phyloP scores from a whole-genome alignment of 2,797 vertebrate species.

The Paguma larvata region DNA sequence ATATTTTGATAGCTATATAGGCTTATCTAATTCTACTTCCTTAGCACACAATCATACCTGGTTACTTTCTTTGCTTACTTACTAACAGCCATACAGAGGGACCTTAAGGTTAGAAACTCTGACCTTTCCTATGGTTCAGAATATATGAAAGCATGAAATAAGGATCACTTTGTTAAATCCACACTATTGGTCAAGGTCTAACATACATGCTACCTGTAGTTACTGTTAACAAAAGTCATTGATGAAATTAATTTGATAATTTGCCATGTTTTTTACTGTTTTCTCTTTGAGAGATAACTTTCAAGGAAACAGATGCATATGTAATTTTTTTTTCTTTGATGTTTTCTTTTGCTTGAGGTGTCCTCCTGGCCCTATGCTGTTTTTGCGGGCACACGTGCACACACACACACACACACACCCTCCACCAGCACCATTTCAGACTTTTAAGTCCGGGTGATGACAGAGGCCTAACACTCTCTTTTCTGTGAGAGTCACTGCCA shows the following conservation, averaged over 20 bases:
- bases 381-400: neutral
- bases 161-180: neutral
- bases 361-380: neutral
- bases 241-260: neutral
- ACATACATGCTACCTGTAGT: neutral
- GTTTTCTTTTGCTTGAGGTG: neutral
- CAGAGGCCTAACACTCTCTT: rapidly evolving
- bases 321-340: neutral
- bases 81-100: slow-evolving; percentile 9
- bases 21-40: neutral
- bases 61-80: slow-evolving; percentile 14
- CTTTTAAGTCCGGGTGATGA: neutral
- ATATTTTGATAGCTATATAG: neutral
- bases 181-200: neutral
- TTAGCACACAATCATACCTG: neutral
- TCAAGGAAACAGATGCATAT: neutral
- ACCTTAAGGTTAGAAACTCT: neutral
- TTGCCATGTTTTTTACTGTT: neutral
- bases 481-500: neutral
- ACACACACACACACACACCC: no score
- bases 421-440: neutral
- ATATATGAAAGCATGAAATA: neutral
- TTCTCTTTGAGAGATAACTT: neutral
- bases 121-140: slow-evolving; percentile 4
- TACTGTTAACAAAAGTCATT: neutral